A percentile compares a stretch with the other conserved stretches of the same genome.
These are phyloP conservation scores for Dexiosoma caninum DNA, from an alignment of 2,888 invertebrate species.

Conservation along the genomic window DNA sequence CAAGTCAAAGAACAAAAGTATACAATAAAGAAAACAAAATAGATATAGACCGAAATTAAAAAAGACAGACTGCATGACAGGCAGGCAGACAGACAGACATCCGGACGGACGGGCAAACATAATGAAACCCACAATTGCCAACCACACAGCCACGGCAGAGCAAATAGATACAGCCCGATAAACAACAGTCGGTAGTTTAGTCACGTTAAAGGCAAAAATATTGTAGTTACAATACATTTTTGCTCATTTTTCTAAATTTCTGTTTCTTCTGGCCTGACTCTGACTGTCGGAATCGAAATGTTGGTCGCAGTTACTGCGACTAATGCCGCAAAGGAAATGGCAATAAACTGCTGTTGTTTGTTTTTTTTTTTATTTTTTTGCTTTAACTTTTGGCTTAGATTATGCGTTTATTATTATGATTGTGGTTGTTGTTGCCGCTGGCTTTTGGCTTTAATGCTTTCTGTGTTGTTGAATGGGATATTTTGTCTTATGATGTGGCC, in stretches of 20 bases:
- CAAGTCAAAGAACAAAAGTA: constrained; percentile 33
- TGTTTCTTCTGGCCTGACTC: constrained; percentile 20
- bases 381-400: constrained; percentile 32
- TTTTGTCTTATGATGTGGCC: neutral
- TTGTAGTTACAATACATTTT: neutral
- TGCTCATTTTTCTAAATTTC: neutral
- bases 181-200: neutral
- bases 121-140: constrained; percentile 31
- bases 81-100: neutral
- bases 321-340: constrained; percentile 54
- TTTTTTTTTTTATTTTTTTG: constrained; percentile 5
- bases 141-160: constrained; percentile 8
- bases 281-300: neutral
- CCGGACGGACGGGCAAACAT: neutral
- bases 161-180: neutral
- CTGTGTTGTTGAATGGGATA: neutral
- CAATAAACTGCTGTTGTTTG: constrained; percentile 47
- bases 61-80: constrained; percentile 10
- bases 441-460: neutral
- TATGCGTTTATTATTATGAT: constrained; percentile 19
- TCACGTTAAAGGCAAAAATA: constrained; percentile 21
- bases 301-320: constrained; percentile 18
- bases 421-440: neutral
- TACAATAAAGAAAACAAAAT: constrained; percentile 33
- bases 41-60: constrained; percentile 27